phyloP scores from a whole-genome alignment of 1,140 invertebrate species.

The Heliconius hewitsoni region DNA sequence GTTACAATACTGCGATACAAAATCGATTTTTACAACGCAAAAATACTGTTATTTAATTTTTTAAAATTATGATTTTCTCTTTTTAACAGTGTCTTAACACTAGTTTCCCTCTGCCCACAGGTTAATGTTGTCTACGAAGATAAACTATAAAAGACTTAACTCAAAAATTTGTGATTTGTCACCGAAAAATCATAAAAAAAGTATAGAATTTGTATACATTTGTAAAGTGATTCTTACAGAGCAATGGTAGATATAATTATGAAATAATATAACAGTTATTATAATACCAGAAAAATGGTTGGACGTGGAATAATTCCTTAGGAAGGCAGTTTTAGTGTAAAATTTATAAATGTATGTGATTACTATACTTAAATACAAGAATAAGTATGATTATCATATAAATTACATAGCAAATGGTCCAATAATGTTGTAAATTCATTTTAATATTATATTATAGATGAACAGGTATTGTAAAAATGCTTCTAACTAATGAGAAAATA shows the following conservation, averaged over 20 bases:
- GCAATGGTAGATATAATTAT: conserved; percentile 16
- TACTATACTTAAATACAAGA: neutral
- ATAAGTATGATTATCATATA: conserved; percentile 24
- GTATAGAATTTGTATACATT: neutral
- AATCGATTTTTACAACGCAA: neutral
- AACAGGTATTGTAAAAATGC: conserved; percentile 1
- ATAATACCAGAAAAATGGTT: conserved; percentile 4
- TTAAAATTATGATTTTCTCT: neutral
- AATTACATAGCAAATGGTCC: conserved; percentile 38
- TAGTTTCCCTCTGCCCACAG: too few species aligned
- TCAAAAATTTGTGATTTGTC: neutral
- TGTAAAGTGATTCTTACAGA: neutral
- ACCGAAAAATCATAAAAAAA: too few species aligned
- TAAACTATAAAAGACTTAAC: too few species aligned
- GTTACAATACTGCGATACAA: too few species aligned
- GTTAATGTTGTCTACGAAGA: too few species aligned
- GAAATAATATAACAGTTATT: conserved; percentile 1
- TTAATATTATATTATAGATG: neutral
- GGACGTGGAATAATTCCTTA: conserved; percentile 3
- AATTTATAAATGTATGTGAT: conserved; percentile 13
- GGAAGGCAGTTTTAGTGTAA: conserved; percentile 12
- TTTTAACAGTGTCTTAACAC: too few species aligned
- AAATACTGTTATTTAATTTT: neutral
- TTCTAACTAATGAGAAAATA: neutral
- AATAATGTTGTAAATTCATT: conserved; percentile 38